These are phyloP conservation scores for Pteria penguin DNA, from an alignment of 2,888 invertebrate species.

Conservation along the genomic window DNA sequence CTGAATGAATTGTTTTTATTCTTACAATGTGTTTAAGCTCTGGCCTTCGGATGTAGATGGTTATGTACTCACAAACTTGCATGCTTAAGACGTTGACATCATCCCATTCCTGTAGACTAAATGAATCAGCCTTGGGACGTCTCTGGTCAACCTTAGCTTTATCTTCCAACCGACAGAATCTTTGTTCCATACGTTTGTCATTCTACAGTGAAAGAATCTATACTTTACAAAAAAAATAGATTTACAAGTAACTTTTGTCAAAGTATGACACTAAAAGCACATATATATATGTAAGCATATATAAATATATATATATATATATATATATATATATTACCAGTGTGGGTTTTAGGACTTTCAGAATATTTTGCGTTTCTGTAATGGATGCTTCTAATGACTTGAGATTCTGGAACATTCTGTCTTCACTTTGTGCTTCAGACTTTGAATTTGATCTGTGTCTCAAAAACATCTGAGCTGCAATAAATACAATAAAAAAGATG, in stretches of 20 bases:
- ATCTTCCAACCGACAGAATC: constrained; percentile 47
- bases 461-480: constrained; percentile 24
- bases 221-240: too few species aligned
- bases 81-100: not conserved
- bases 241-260: too few species aligned
- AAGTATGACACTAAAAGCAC: too few species aligned
- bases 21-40: too few species aligned
- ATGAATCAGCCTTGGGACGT: constrained; percentile 30
- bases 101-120: constrained; percentile 37
- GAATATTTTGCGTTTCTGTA: constrained; percentile 29
- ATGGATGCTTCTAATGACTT: constrained; percentile 30
- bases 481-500: not conserved
- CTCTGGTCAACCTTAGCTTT: constrained; percentile 32
- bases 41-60: too few species aligned
- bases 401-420: constrained; percentile 24
- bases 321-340: constrained; percentile 30
- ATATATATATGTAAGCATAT: too few species aligned
- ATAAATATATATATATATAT: too few species aligned
- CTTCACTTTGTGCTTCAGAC: constrained; percentile 14
- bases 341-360: constrained; percentile 27
- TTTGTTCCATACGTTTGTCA: constrained; percentile 49
- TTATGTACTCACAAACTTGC: not conserved
- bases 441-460: constrained; percentile 15
- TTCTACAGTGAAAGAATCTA: too few species aligned
- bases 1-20: too few species aligned